These are phyloP conservation scores for Stenodera caucasica DNA, from an alignment of 2,888 invertebrate species.

Conservation along the genomic window DNA sequence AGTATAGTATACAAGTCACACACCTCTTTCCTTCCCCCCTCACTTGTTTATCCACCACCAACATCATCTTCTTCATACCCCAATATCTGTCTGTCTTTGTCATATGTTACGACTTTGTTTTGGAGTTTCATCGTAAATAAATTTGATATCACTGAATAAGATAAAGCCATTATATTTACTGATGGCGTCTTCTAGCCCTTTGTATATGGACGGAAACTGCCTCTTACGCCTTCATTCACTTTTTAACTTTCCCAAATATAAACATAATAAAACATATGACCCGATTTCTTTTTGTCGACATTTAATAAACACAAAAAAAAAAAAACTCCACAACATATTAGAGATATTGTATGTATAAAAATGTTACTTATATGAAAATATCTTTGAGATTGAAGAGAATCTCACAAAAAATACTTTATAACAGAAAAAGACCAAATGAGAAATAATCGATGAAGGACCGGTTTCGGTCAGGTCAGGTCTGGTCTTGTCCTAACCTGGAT, in stretches of 20 bases:
- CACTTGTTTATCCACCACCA: slow-evolving; percentile 32
- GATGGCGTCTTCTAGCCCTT: slow-evolving; percentile 12
- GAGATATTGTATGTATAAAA: too few species aligned
- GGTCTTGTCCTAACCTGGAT: too few species aligned
- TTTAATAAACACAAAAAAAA: too few species aligned
- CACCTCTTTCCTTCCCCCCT: not conserved
- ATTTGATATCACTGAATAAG: slow-evolving; percentile 38
- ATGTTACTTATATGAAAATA: too few species aligned
- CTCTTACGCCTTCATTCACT: not conserved
- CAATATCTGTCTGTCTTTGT: slow-evolving; percentile 36
- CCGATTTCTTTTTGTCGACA: not conserved
- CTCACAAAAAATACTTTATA: too few species aligned
- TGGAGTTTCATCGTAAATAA: slow-evolving; percentile 43
- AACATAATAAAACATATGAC: slow-evolving; percentile 5
- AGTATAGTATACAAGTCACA: slow-evolving; percentile 6
- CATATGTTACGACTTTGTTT: slow-evolving; percentile 48
- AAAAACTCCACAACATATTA: too few species aligned
- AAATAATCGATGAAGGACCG: too few species aligned
- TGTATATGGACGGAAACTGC: not conserved
- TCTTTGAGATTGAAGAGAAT: too few species aligned
- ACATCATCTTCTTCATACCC: slow-evolving; percentile 28
- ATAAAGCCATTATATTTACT: slow-evolving; percentile 19
- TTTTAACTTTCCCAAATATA: not conserved
- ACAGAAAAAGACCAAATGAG: too few species aligned
- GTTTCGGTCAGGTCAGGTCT: too few species aligned